Evolutionary conservation across 2,113 vertebrate species (phyloP).

Genomic region (Phalacrocorax carbo): DNA sequence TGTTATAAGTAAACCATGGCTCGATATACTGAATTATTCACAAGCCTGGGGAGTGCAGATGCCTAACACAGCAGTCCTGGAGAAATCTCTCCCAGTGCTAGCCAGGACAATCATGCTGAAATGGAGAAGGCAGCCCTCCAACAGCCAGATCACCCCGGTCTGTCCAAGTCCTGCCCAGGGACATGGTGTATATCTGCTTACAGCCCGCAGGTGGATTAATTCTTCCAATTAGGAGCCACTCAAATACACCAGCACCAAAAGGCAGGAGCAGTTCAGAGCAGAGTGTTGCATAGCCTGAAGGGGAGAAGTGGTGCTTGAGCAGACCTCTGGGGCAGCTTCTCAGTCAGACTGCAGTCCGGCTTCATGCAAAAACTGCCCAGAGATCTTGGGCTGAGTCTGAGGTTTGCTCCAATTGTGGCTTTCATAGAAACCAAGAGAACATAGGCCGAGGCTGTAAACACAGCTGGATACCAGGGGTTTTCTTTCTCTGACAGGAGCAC

Average conservation of each 20-base stretch:
- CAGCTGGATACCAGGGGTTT: background rate
- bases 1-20: background rate
- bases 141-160: background rate
- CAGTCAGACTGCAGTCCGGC: accelerated
- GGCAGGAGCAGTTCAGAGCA: background rate
- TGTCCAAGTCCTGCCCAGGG: background rate
- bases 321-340: background rate
- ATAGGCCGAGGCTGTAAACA: background rate
- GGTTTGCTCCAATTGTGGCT: conserved; percentile 3
- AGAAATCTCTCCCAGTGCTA: background rate
- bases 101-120: background rate
- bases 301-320: accelerated
- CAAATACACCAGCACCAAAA: accelerated
- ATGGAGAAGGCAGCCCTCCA: background rate
- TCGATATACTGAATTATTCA: conserved; percentile 14
- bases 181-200: background rate
- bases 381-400: background rate
- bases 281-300: background rate
- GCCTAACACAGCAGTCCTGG: background rate
- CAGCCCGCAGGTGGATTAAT: accelerated
- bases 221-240: background rate
- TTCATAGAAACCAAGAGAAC: background rate
- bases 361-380: background rate
- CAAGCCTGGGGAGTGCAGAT: background rate
- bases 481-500: background rate